Base-by-base conservation (phyloP, 2,888 invertebrate genomes). In the Lepetodrilus schrolli region DNA sequence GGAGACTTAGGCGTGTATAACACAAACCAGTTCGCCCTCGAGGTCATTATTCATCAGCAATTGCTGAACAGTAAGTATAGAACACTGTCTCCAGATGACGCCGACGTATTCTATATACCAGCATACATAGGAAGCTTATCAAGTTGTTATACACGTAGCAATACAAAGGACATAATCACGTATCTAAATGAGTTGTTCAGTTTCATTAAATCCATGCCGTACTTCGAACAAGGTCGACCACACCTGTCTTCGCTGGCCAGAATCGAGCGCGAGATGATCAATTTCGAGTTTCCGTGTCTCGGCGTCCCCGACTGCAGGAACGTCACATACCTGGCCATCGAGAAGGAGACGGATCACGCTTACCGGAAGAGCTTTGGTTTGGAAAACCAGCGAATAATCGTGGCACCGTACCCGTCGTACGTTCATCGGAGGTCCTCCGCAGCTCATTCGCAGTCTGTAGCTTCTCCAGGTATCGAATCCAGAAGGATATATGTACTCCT, bases 51-150 rank as follows among this genome's bases (percentile, higher is more conserved):
- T 13, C 85, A 86, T 78, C 76, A 82, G 49, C 79, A 82, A 38
- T 68, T 85, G 13, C 72, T 83, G 66, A 77, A 74, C 70, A 83
- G 82, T 73, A 78, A 80, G 4, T 81, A 82, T 50, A 58, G 84
- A 26, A 82, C 82, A 7, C 38, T 50, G 17, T 73, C 82, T 65
- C 78, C 82, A 0, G 21, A 70, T 0, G 77, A 81, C 68, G 85
- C 85, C 0, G 80, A 84, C 38, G 30, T 81, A 34, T 82, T 84
- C 68, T 85, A 85, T 74, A 79, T 84, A 20, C 85, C 85, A 7
- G 81, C 80, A 23, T 85, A 85, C 65, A 72, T 77, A 2, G 84
- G 80, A 4, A n/a, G n/a, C n/a, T n/a, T n/a, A n/a, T n/a, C n/a
- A n/a, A n/a, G n/a, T n/a, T n/a, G n/a, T n/a, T n/a, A n/a, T n/a